Evolutionary conservation across 2,888 invertebrate genomes (phyloP).

Genomic region (Lochmaea crataegi): DNA sequence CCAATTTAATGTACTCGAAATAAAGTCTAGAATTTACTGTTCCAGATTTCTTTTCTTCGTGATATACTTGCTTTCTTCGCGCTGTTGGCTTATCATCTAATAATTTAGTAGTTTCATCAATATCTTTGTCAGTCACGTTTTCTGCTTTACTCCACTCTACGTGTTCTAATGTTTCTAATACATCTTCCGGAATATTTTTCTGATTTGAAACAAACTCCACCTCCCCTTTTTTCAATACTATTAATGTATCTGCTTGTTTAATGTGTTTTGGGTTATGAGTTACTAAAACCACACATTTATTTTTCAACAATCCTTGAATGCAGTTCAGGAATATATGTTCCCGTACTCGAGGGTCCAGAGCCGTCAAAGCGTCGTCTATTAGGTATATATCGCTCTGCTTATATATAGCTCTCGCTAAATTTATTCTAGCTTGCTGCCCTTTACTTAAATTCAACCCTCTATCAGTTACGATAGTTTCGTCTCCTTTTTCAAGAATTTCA

Average conservation of each 20-base stretch:
- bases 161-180: slow-evolving; percentile 37
- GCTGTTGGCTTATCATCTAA: slow-evolving; percentile 20
- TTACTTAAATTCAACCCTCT: slow-evolving; percentile 83
- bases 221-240: slow-evolving; percentile 62
- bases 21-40: slow-evolving; percentile 53
- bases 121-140: slow-evolving; percentile 66
- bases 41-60: slow-evolving; percentile 55
- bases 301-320: slow-evolving; percentile 51
- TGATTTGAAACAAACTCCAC: slow-evolving; percentile 47
- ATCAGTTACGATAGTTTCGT: slow-evolving; percentile 82
- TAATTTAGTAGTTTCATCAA: slow-evolving; percentile 68
- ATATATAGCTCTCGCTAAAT: slow-evolving; percentile 81
- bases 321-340: slow-evolving; percentile 77
- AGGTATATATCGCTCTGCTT: slow-evolving; percentile 81
- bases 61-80: slow-evolving; percentile 48
- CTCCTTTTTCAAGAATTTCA: slow-evolving; percentile 69
- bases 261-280: slow-evolving; percentile 53
- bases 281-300: slow-evolving; percentile 66
- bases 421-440: slow-evolving; percentile 84
- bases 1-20: slow-evolving; percentile 54
- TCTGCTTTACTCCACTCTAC: background rate
- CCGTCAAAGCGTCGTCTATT: slow-evolving; percentile 83
- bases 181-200: slow-evolving; percentile 42
- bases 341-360: slow-evolving; percentile 81
- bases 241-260: slow-evolving; percentile 61